Base-by-base conservation (phyloP, 2,797 vertebrate genomes). In the Etheostoma nigrum region DNA sequence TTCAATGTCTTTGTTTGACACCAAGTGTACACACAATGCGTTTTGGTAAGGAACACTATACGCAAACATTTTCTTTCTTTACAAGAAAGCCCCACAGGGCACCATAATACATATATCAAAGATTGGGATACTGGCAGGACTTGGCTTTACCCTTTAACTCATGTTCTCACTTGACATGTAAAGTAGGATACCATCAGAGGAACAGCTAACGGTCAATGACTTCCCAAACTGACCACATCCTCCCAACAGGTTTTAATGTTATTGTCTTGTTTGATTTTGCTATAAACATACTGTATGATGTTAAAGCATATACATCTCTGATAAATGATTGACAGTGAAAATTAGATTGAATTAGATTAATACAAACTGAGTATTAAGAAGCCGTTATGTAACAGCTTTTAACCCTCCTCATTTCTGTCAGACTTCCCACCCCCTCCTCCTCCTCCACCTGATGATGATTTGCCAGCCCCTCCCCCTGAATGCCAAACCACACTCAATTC, bases 361-460 rank as follows among this genome's bases (percentile, higher is more conserved):
- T 25, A 25, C 42, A 71, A 49, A n/a, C 9, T 44, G 27, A 80
- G 16, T 21, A 19, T 42, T 1, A 48, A 21, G 18, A 49, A 72
- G n/a, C 30, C 11, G 5, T 75, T 82, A 55, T 72, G 57, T 62
- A 55, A 61, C 63, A 40, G 73, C 69, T 79, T 85, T 84, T 93
- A 92, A 91, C 64, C 82, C 80, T 87, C 71, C 79, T 80, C 47
- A 47, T 86, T 86, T 90, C 79, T 85, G 55, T 85, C 88, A 96
- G 95, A 95, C 78, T 96, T 96, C 87, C 95, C 95, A 16, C 95
- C 95, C 84, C 95, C 95, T 67, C 95, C 95, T 61, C 92, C 89
- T 84, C 95, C 95, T 85, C 94, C 94, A 62, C 59, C 94, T 92
- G 94, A 95, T 62, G 94, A 95, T 65, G 94, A 95, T 66, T 90